Percentiles rank a stretch among this genome's conserved stretches.
These are phyloP conservation scores for Calonectris borealis DNA, from an alignment of 2,113 vertebrate species.

Conservation along the genomic window DNA sequence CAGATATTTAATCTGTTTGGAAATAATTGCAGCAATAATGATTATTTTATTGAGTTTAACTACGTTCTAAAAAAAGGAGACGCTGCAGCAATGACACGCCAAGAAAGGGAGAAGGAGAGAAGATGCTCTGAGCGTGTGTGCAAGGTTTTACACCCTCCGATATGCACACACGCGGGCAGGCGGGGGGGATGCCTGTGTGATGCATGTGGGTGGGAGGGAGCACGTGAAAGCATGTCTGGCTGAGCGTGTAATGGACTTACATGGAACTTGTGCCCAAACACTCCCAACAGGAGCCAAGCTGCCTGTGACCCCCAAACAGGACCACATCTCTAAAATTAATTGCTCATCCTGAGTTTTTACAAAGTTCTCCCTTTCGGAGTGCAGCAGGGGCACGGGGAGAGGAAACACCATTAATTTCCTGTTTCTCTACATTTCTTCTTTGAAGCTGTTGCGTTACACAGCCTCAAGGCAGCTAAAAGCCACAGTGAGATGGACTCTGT, in stretches of 20 bases:
- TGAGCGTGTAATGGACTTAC: neutral
- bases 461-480: constrained; percentile 5
- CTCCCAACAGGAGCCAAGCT: neutral
- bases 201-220: neutral
- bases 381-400: neutral
- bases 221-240: rapidly evolving
- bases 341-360: neutral
- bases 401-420: neutral
- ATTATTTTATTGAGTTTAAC: constrained; percentile 67
- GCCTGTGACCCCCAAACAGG: neutral
- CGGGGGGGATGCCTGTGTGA: neutral
- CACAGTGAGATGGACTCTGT: neutral
- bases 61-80: neutral
- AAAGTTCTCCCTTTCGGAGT: neutral
- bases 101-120: neutral
- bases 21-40: constrained; percentile 72
- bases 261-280: rapidly evolving
- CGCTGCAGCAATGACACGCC: rapidly evolving
- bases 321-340: neutral
- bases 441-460: neutral
- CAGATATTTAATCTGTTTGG: constrained; percentile 70
- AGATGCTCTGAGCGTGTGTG: neutral
- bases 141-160: neutral
- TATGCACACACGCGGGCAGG: neutral
- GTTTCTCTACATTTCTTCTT: neutral